Percentiles rank a stretch among this genome's conserved stretches.
These are phyloP conservation scores for Caenorhabditis plicata DNA, from an alignment of 2,888 invertebrate genomes.

Conservation along the genomic window DNA sequence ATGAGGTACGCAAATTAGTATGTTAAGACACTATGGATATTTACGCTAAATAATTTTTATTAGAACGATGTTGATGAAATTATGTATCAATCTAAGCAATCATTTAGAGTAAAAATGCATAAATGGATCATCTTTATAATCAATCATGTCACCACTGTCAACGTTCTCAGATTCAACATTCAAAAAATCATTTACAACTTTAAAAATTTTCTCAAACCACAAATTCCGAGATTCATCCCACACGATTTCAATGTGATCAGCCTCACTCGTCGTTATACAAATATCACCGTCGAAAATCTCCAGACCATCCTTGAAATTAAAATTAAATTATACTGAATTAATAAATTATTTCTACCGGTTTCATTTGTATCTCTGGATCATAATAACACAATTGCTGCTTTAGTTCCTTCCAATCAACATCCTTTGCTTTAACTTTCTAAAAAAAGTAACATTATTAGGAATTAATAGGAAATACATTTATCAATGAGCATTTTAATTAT, in stretches of 20 bases:
- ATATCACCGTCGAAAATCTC: conserved; percentile 61
- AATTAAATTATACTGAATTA: neutral
- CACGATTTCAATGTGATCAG: conserved; percentile 46
- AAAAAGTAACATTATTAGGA: too few species aligned
- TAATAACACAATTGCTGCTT: conserved; percentile 20
- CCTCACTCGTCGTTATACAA: conserved; percentile 27
- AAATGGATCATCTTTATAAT: too few species aligned
- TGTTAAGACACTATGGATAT: too few species aligned
- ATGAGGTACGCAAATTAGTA: too few species aligned
- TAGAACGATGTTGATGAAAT: too few species aligned
- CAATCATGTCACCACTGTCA: too few species aligned
- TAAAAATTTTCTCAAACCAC: conserved; percentile 32
- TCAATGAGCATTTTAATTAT: too few species aligned
- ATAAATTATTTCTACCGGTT: conserved; percentile 26
- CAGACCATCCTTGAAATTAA: conserved; percentile 51
- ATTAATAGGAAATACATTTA: too few species aligned
- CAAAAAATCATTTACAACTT: conserved; percentile 2
- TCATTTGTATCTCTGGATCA: conserved; percentile 54
- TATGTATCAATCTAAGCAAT: too few species aligned
- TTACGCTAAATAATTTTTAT: too few species aligned
- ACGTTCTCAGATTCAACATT: too few species aligned
- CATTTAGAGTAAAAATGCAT: too few species aligned
- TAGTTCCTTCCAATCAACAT: conserved; percentile 45
- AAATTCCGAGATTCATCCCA: conserved; percentile 57
- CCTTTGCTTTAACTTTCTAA: neutral